These are phyloP conservation scores for Aphrophora alni DNA, from an alignment of 2,888 invertebrate genomes.

Conservation along the genomic window DNA sequence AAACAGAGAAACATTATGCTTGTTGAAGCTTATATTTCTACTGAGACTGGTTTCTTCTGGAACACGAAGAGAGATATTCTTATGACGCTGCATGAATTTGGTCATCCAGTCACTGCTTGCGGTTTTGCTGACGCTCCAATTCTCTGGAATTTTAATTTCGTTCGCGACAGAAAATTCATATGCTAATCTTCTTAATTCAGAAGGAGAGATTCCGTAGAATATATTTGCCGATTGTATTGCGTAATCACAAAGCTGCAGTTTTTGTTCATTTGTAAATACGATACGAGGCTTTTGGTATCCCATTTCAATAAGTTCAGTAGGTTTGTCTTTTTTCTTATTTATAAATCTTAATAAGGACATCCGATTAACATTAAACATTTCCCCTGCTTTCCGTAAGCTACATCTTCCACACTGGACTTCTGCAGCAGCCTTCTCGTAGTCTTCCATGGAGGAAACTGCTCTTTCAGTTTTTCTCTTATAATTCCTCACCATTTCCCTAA, in stretches of 20 bases:
- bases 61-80: constrained; percentile 18
- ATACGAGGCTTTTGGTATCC: background rate
- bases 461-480: too few relatives aligned
- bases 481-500: too few relatives aligned
- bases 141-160: constrained; percentile 32
- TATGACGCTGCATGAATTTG: constrained; percentile 30
- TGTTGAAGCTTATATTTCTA: constrained; percentile 35
- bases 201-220: constrained; percentile 29
- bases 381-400: background rate
- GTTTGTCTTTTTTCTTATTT: background rate
- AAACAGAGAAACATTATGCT: constrained; percentile 18
- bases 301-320: background rate
- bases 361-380: background rate
- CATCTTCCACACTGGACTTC: background rate
- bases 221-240: constrained; percentile 22
- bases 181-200: constrained; percentile 31
- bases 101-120: constrained; percentile 42
- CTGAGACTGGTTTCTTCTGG: constrained; percentile 29
- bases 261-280: constrained; percentile 36
- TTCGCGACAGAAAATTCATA: constrained; percentile 42
- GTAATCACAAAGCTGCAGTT: constrained; percentile 36
- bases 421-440: background rate
- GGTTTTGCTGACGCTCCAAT: constrained; percentile 28
- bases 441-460: too few relatives aligned
- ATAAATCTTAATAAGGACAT: background rate